These are phyloP conservation scores for Lucinisca nassula DNA, from an alignment of 2,888 invertebrate species.

Conservation along the genomic window DNA sequence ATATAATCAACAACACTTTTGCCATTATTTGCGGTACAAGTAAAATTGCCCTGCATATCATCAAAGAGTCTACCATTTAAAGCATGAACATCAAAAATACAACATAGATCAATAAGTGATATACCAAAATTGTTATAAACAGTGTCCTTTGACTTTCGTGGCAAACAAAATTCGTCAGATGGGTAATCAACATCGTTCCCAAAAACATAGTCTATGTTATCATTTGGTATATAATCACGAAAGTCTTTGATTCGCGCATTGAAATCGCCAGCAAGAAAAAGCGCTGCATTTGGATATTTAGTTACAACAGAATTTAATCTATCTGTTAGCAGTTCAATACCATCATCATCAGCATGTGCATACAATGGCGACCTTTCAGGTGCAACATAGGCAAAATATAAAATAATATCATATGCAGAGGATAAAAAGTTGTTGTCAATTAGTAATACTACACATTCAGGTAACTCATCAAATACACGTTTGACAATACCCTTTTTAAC, in stretches of 20 bases:
- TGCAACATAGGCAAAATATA: constrained; percentile 34
- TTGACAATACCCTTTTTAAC: too few relatives aligned
- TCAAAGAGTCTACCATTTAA: constrained; percentile 29
- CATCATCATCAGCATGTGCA: constrained; percentile 19
- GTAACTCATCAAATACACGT: too few relatives aligned
- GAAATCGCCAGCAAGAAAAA: constrained; percentile 37
- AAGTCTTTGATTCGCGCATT: constrained; percentile 39
- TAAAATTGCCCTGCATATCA: constrained; percentile 22
- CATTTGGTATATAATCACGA: constrained; percentile 22
- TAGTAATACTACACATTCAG: too few relatives aligned
- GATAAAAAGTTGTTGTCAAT: too few relatives aligned
- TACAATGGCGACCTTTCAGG: constrained; percentile 32
- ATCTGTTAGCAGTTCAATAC: constrained; percentile 26
- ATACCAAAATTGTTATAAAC: constrained; percentile 31
- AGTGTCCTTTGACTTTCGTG: constrained; percentile 18
- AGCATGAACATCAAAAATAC: constrained; percentile 14
- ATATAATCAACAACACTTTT: constrained; percentile 40
- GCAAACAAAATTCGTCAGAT: constrained; percentile 6
- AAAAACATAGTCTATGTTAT: constrained; percentile 24
- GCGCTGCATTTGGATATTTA: constrained; percentile 10
- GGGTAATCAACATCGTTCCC: background rate
- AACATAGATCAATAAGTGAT: constrained; percentile 41
- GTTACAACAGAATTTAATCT: constrained; percentile 11
- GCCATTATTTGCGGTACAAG: constrained; percentile 34
- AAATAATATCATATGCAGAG: constrained; percentile 10